Evolutionary conservation across 2,797 vertebrate species (phyloP).

Genomic region (Sphenodon punctatus): DNA sequence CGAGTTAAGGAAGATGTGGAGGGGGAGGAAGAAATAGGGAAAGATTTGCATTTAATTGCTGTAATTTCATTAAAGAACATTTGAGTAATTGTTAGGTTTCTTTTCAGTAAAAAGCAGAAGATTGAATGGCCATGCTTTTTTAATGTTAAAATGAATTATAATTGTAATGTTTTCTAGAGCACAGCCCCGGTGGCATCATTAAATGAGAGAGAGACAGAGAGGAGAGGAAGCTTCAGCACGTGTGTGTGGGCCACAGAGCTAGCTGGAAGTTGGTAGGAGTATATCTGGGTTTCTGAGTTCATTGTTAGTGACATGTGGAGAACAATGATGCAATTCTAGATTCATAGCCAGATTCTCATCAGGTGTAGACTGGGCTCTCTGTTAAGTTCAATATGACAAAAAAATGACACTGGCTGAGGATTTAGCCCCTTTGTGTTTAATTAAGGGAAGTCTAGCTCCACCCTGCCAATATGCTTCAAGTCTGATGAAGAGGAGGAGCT

Average conservation of each 20-base stretch:
- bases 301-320: not conserved
- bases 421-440: not conserved
- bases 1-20: not conserved
- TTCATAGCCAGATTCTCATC: not conserved
- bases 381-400: not conserved
- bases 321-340: not conserved
- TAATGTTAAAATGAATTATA: slow-evolving; percentile 16
- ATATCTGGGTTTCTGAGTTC: not conserved
- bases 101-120: slow-evolving; percentile 18
- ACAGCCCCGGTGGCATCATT: not conserved
- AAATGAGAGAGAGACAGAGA: not conserved
- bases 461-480: not conserved
- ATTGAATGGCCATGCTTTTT: slow-evolving; percentile 11
- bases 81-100: slow-evolving; percentile 34
- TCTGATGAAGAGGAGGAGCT: not conserved
- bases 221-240: too few relatives aligned
- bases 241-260: not conserved
- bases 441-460: too few relatives aligned
- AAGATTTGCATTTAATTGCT: slow-evolving; percentile 47
- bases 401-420: not conserved
- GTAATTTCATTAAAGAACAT: slow-evolving; percentile 41
- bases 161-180: slow-evolving; percentile 20
- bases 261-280: not conserved
- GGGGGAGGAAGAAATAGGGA: not conserved
- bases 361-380: not conserved